phyloP scores from a whole-genome alignment of 2,113 vertebrate species.

The Lamprotornis superbus region DNA sequence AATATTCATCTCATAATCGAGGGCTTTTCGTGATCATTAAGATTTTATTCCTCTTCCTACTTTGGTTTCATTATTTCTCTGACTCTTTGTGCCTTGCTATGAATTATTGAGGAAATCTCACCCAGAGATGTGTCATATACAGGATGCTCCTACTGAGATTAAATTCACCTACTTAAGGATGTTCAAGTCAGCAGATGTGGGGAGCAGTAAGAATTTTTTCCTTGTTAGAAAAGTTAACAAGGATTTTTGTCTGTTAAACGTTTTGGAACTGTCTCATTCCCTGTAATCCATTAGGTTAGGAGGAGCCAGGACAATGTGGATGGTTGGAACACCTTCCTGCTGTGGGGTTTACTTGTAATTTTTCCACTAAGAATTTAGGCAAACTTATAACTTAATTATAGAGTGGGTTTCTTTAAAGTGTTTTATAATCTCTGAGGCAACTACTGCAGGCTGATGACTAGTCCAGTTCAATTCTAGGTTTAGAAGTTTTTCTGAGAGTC shows the following conservation, averaged over 20 bases:
- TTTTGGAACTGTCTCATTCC: neutral
- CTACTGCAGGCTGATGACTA: neutral
- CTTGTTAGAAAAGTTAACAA: neutral
- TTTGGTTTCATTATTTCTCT: neutral
- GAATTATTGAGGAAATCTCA: neutral
- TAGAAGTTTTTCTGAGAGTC: neutral
- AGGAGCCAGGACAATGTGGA: neutral
- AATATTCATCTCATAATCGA: neutral
- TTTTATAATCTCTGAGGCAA: neutral
- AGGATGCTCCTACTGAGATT: neutral
- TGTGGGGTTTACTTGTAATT: neutral
- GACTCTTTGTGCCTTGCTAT: neutral
- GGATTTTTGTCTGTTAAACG: neutral
- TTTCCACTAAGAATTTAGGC: neutral
- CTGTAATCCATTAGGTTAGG: neutral
- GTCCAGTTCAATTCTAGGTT: neutral
- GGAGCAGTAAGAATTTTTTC: neutral
- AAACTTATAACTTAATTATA: neutral
- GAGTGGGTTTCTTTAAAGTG: fast-evolving
- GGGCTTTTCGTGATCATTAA: neutral
- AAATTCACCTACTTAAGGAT: neutral
- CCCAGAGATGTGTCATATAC: neutral
- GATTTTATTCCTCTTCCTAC: neutral
- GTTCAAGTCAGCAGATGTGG: neutral
- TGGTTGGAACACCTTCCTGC: neutral